Percentiles rank a stretch among this genome's conserved stretches.
Conservation (phyloP, 2,113 vertebrate species). For the Python bivittatus region DNA sequence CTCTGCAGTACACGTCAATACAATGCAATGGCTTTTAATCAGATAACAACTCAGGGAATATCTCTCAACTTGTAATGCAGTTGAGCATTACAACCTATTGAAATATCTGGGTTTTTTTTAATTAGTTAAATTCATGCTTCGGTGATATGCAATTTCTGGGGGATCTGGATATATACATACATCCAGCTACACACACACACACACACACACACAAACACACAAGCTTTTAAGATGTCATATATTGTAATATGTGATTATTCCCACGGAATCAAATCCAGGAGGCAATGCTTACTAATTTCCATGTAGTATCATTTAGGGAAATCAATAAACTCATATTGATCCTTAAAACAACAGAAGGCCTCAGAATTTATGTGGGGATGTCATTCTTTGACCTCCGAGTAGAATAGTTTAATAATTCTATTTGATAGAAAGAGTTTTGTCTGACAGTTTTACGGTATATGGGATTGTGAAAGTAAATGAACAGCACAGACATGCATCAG, state of each 20-base stretch:
- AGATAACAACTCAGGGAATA: background rate
- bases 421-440: constrained; percentile 21
- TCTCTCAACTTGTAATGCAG: background rate
- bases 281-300: constrained; percentile 7
- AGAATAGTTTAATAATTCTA: constrained; percentile 35
- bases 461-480: constrained; percentile 40
- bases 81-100: background rate
- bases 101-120: background rate
- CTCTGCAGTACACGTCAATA: background rate
- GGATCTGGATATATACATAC: too few relatives aligned
- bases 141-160: background rate
- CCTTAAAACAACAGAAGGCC: background rate
- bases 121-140: background rate
- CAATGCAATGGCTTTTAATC: background rate
- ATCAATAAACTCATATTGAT: constrained; percentile 19
- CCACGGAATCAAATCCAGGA: background rate
- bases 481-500: constrained; percentile 20
- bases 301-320: background rate
- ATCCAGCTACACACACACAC: too few relatives aligned
- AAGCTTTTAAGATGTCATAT: background rate
- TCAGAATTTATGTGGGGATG: constrained; percentile 42
- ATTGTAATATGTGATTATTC: background rate
- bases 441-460: background rate
- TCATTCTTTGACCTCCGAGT: constrained; percentile 8
- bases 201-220: too few relatives aligned